Evolutionary conservation across 2,113 vertebrate genomes (phyloP).

Genomic region (Cyrtonyx montezumae): DNA sequence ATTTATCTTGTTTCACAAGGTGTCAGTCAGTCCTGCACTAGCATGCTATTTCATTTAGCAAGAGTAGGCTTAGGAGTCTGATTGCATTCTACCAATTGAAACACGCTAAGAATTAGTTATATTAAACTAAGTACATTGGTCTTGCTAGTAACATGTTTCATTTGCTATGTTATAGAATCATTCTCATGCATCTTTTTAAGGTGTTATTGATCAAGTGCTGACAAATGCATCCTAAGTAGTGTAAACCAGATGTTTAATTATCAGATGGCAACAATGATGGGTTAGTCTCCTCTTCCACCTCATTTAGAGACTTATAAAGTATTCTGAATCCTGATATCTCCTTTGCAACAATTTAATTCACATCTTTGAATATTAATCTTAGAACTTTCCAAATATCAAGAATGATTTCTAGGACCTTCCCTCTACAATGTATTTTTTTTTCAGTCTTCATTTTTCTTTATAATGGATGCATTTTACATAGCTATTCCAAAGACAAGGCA

Average conservation of each 20-base stretch:
- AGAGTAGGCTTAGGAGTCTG: neutral
- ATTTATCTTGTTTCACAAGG: neutral
- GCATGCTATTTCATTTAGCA: neutral
- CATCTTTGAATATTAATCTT: neutral
- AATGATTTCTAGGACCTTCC: neutral
- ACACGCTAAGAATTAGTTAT: neutral
- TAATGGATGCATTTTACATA: neutral
- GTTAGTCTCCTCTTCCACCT: neutral
- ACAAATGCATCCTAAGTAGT: neutral
- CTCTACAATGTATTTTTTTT: neutral
- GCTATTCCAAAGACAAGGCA: neutral
- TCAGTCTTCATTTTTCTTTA: neutral
- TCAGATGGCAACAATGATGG: neutral
- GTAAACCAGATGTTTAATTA: neutral
- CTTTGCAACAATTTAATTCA: neutral
- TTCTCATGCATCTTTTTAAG: neutral
- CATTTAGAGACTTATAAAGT: neutral
- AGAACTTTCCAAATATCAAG: neutral
- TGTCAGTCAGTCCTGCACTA: neutral
- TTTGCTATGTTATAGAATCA: neutral
- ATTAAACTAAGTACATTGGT: neutral
- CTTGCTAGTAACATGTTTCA: neutral
- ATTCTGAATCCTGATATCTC: neutral
- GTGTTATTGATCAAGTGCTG: neutral
- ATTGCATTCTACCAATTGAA: neutral